Evolutionary conservation across 2,113 vertebrate genomes (phyloP).

Genomic region (pig (Sus scrofa)): DNA sequence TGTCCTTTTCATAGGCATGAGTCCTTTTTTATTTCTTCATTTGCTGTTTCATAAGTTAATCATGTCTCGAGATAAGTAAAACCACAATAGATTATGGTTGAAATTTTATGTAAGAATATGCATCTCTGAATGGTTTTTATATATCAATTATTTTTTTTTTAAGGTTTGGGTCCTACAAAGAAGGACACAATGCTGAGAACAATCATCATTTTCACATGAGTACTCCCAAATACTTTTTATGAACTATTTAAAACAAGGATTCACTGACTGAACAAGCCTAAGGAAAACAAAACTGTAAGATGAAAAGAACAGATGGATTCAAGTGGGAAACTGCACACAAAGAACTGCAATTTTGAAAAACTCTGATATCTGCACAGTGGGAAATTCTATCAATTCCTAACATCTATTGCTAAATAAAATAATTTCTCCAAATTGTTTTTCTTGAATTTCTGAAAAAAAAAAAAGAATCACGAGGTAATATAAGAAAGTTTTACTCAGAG

Average conservation of each 20-base stretch:
- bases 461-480: not conserved
- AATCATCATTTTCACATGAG: slow-evolving; percentile 90
- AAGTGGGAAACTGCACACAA: not conserved
- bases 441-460: slow-evolving; percentile 19
- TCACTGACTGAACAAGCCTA: not conserved
- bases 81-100: not conserved
- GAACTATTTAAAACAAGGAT: slow-evolving; percentile 73
- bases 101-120: slow-evolving; percentile 15
- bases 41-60: slow-evolving; percentile 30
- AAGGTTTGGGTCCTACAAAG: slow-evolving; percentile 90
- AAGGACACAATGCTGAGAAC: slow-evolving; percentile 86
- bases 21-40: slow-evolving; percentile 6
- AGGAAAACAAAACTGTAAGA: not conserved
- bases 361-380: not conserved
- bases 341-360: slow-evolving; percentile 49
- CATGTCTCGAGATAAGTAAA: slow-evolving; percentile 29
- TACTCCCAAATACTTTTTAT: slow-evolving; percentile 89
- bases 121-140: slow-evolving; percentile 59
- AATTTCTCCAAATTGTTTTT: slow-evolving; percentile 59
- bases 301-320: slow-evolving; percentile 22
- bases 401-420: slow-evolving; percentile 62
- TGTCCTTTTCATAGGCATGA: not conserved
- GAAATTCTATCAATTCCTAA: slow-evolving; percentile 8
- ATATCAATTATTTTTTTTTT: slow-evolving; percentile 69
- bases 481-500: not conserved